Base-by-base conservation (phyloP, 2,888 invertebrate genomes). In the Campoletis raptor region DNA sequence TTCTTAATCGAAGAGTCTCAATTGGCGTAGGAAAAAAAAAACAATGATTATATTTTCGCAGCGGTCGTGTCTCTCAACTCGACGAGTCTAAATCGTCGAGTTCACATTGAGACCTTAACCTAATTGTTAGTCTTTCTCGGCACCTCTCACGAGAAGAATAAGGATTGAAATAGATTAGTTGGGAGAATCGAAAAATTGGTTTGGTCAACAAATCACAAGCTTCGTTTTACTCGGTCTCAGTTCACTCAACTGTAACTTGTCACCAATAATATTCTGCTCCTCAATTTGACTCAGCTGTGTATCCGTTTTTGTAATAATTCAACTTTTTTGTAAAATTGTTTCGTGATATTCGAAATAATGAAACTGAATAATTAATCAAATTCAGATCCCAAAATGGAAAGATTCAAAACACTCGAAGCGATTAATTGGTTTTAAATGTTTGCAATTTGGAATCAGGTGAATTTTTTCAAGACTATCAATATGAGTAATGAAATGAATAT, bases 1-100 rank as follows among this genome's bases (percentile, higher is more conserved):
- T 78, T 78, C 67, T 78, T 52, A 24, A 52, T 70, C 54, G 73
- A 85, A 66, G 82, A 48, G 37, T 85, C 69, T 61, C 74, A 42
- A 78, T 73, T 64, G 67, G 54, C 37, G 67, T 42, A 18, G 8
- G 30, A 30, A 30, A 36, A 64, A 64, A 12, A 72, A 37, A 67
- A 73, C 36, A 52, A 77, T 45, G 36, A 40, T 61, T 24, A 61
- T 18, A n/a, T 24, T 30, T 30, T 37, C 15, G 42, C 24, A 9
- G 37, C 30, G 18, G 24, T 40, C 21, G 21, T 67, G 45, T 70
- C 79, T 80, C 73, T 37, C 7, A 48, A 30, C 24, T 15, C 52
- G 42, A 18, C 52, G n/a, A 52, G 36, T 48, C 18, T 30, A 36
- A 70, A 48, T 70, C 48, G 70, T 24, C 70, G 70, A 30, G 61